Evolutionary conservation across 2,113 vertebrate species (phyloP), one percentile per base, ranked within the genome.

Genomic region (Pampusana beccarii): DNA sequence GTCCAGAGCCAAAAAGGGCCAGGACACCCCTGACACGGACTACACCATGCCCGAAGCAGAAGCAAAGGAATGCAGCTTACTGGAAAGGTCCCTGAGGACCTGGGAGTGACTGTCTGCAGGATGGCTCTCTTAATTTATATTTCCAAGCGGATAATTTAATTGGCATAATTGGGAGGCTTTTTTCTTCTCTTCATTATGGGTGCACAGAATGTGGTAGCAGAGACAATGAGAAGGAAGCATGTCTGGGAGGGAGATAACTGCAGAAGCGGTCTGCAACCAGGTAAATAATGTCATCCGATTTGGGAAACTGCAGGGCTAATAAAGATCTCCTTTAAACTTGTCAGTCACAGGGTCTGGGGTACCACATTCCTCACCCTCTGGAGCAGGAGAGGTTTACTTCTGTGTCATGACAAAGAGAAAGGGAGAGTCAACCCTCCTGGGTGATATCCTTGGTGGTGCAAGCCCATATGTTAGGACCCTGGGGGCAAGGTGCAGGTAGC

Each of bases 81-180:
- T 53, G 82, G 64, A 88, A 94, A 82, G 46, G 50, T 90, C 79
- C 88, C 92, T 15, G 50, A 86, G 86, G 92, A 88, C 54, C 54
- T 80, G 66, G 53, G 54, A 72, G 15, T 29, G 53, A 53, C 74
- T 75, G 74, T 44, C 66, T 0, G 0, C 74, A 92, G 74, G 40
- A 73, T 44, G 38, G 26, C 34, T 90, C 54, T 78, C 34, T 61
- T 72, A 51, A 79, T 93, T 94, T 79, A 21, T 92, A 61, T 84
- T 94, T 93, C 71, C 25, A 90, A 80, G 71, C 64, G 40, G 44
- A 31, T 97, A 82, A 90, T 82, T 93, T 82, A 86, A 61, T 77
- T 82, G 50, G 16, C 21, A 48, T 92, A 92, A 86, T 40, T 90
- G 28, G 54, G 29, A 61, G 25, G 36, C 79, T 92, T 64, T 69